These are phyloP conservation scores for Sebastes iracundus DNA, from an alignment of 2,797 vertebrate genomes.

Conservation along the genomic window DNA sequence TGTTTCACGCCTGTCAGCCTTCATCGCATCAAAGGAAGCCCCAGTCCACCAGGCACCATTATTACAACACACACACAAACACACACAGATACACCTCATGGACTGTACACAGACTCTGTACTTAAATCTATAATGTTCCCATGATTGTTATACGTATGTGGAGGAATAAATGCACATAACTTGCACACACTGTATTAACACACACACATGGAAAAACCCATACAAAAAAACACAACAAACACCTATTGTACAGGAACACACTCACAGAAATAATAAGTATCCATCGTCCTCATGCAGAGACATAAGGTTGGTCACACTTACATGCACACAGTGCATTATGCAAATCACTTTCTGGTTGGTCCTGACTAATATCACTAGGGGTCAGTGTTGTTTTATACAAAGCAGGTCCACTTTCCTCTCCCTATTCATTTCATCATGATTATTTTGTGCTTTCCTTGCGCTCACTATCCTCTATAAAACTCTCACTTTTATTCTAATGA, in stretches of 20 bases:
- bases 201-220: background rate
- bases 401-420: slow-evolving; percentile 2
- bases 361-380: slow-evolving; percentile 66
- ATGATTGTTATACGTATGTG: background rate
- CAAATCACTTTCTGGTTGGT: slow-evolving; percentile 14
- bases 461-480: slow-evolving; percentile 15
- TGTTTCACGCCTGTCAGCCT: slow-evolving; percentile 86
- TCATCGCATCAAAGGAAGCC: slow-evolving; percentile 83
- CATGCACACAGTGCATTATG: slow-evolving; percentile 6
- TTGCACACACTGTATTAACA: background rate
- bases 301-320: background rate
- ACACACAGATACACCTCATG: slow-evolving; percentile 25
- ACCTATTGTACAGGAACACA: background rate
- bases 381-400: slow-evolving; percentile 79
- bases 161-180: background rate
- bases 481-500: slow-evolving; percentile 23
- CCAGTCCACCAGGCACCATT: slow-evolving; percentile 74
- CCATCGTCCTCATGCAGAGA: background rate
- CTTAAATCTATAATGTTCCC: slow-evolving; percentile 13
- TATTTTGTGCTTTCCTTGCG: slow-evolving; percentile 24
- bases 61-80: slow-evolving; percentile 58
- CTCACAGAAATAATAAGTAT: background rate
- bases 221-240: background rate
- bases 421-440: slow-evolving; percentile 16
- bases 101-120: slow-evolving; percentile 16